A percentile compares a stretch with the other conserved stretches of the same genome.
Evolutionary conservation across 2,797 vertebrate genomes (phyloP).

Genomic region (Lacerta agilis): DNA sequence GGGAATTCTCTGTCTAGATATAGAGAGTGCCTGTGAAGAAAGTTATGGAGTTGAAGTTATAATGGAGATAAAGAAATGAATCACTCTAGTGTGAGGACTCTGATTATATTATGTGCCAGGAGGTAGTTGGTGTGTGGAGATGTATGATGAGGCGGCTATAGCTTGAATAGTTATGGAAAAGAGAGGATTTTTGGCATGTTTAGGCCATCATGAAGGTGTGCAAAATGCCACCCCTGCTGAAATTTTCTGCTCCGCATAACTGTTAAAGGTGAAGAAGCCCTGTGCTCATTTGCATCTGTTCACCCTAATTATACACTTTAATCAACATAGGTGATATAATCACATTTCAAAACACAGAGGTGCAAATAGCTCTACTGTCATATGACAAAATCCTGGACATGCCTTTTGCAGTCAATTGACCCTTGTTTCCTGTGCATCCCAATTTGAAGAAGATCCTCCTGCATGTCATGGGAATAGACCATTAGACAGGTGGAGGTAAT

Average conservation of each 20-base stretch:
- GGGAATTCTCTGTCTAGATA: conserved; percentile 8
- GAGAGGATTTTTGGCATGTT: background rate
- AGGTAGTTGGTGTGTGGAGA: background rate
- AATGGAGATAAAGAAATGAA: background rate
- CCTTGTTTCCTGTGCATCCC: background rate
- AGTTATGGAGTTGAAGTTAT: background rate
- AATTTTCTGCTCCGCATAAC: background rate
- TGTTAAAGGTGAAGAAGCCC: background rate
- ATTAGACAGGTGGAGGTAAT: background rate
- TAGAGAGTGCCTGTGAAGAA: background rate
- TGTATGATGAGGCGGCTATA: background rate
- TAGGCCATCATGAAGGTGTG: background rate
- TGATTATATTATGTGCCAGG: background rate
- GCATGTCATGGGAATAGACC: background rate
- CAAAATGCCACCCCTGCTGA: background rate
- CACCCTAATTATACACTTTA: conserved; percentile 6
- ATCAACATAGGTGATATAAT: background rate
- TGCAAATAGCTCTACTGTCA: background rate
- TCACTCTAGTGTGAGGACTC: background rate
- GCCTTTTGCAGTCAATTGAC: background rate
- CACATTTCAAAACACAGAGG: background rate
- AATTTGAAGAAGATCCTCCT: background rate
- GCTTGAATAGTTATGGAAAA: background rate
- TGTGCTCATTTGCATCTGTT: background rate
- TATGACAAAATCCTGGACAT: background rate